Evolutionary conservation across 1,140 invertebrate species (phyloP).

Genomic region (Mactra quadrangularis): DNA sequence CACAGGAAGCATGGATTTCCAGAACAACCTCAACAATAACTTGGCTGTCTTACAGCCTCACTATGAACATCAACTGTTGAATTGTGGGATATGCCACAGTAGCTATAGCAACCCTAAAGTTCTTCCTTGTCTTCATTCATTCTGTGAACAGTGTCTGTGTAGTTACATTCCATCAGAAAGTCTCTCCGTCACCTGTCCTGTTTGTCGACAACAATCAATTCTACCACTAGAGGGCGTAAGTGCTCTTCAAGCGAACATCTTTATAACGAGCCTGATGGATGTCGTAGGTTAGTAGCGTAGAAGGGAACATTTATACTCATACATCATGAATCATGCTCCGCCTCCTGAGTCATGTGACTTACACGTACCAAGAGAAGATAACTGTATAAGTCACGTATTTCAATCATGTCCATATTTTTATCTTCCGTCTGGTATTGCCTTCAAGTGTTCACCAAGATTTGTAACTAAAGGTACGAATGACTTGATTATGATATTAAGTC

Average conservation of each 20-base stretch:
- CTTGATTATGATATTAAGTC: too few species aligned
- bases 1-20: conserved; percentile 42
- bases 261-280: conserved; percentile 84
- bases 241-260: conserved; percentile 85
- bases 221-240: conserved; percentile 85
- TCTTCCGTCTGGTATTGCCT: too few species aligned
- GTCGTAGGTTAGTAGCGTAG: conserved; percentile 75
- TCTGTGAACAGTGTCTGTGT: conserved; percentile 94
- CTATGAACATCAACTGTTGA: conserved; percentile 81
- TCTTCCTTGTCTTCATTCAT: conserved; percentile 95
- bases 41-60: conserved; percentile 17
- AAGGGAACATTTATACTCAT: too few species aligned
- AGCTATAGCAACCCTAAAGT: conserved; percentile 92
- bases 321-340: too few species aligned
- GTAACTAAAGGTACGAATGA: too few species aligned
- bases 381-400: too few species aligned
- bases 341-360: too few species aligned
- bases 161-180: conserved; percentile 89
- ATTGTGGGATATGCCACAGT: conserved; percentile 86
- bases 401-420: too few species aligned
- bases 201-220: conserved; percentile 86
- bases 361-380: too few species aligned
- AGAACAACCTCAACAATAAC: conserved; percentile 52
- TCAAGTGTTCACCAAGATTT: too few species aligned
- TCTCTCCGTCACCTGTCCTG: conserved; percentile 85